A percentile compares a stretch with the other conserved stretches of the same genome.
Evolutionary conservation across 2,113 vertebrate genomes (phyloP).

Genomic region (Alectura lathami): DNA sequence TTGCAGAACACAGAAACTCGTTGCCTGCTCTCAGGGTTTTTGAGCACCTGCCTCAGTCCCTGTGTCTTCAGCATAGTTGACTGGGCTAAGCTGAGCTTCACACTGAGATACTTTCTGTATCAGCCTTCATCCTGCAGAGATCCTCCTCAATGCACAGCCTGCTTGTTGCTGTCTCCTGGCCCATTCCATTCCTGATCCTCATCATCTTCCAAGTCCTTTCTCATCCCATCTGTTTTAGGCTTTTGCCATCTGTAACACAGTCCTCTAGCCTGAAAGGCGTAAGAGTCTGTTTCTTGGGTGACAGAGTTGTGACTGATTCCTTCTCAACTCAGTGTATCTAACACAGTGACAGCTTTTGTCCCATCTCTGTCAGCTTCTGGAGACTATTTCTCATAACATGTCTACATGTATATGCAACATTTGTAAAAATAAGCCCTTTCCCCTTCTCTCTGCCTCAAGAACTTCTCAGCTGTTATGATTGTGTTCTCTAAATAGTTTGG

Average conservation of each 20-base stretch:
- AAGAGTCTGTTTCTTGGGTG: background rate
- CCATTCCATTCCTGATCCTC: background rate
- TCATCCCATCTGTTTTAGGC: constrained; percentile 2
- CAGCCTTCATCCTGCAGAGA: background rate
- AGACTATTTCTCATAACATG: background rate
- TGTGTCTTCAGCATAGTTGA: background rate
- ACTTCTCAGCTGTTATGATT: background rate
- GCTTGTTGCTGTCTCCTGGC: background rate
- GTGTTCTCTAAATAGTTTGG: background rate
- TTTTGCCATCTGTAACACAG: constrained; percentile 1
- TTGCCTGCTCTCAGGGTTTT: background rate
- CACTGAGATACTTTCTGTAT: background rate
- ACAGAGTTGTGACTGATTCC: background rate
- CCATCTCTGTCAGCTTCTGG: background rate
- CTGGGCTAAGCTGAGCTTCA: background rate
- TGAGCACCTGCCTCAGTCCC: background rate
- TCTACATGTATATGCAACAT: background rate
- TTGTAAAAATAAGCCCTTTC: background rate
- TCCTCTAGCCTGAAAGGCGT: background rate
- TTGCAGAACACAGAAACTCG: background rate
- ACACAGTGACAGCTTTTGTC: background rate
- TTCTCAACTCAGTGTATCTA: background rate
- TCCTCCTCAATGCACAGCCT: background rate
- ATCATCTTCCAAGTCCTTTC: background rate
- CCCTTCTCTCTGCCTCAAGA: background rate